phyloP scores from a whole-genome alignment of 2,888 invertebrate genomes.

The Catotricha subobsoleta region DNA sequence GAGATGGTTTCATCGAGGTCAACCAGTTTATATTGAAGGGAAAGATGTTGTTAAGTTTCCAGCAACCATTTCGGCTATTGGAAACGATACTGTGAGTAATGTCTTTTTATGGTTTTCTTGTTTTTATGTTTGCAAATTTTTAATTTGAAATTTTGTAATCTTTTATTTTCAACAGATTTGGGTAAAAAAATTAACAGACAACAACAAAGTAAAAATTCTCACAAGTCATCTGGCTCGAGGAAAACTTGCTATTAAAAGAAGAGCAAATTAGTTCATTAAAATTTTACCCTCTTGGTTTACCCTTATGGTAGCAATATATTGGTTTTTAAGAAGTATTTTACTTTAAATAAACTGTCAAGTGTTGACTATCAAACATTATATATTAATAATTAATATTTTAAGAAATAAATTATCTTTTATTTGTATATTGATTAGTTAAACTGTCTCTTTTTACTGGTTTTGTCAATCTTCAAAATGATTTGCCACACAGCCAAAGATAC shows the following conservation, averaged over 20 bases:
- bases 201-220: slow-evolving; percentile 66
- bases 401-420: too few relatives aligned
- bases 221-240: slow-evolving; percentile 71
- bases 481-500: too few relatives aligned
- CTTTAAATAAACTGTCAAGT: too few relatives aligned
- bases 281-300: too few relatives aligned
- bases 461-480: too few relatives aligned
- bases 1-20: slow-evolving; percentile 89
- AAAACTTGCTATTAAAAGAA: slow-evolving; percentile 70
- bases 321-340: too few relatives aligned
- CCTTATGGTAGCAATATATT: too few relatives aligned
- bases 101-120: background rate
- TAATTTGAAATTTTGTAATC: background rate
- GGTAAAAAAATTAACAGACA: slow-evolving; percentile 67
- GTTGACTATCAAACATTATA: too few relatives aligned
- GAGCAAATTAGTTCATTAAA: slow-evolving; percentile 59
- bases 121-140: background rate
- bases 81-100: slow-evolving; percentile 61
- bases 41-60: slow-evolving; percentile 69
- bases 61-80: slow-evolving; percentile 80
- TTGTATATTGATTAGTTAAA: too few relatives aligned
- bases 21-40: slow-evolving; percentile 80
- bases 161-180: slow-evolving; percentile 49
- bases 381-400: too few relatives aligned
- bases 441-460: too few relatives aligned